Evolutionary conservation across 2,113 vertebrate genomes (phyloP), one percentile per base, ranked within the genome.

Genomic region (Eptesicus fuscus): DNA sequence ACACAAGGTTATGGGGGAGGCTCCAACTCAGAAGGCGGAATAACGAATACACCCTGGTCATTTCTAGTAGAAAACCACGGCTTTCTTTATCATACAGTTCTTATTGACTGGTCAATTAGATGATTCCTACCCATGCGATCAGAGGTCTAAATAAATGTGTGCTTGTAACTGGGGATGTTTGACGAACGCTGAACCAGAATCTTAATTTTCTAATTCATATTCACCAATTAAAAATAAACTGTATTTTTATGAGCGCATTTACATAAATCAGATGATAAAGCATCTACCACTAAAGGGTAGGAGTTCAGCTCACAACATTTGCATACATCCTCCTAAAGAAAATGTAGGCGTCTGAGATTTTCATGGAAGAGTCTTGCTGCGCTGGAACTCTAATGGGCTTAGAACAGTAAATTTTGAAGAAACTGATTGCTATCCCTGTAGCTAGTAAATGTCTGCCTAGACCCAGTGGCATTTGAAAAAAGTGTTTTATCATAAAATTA

Each of bases 391-490:
- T 99, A 99, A 99, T 99, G 98, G 98, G 98, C 98, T 98, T 98
- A 98, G 98, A 98, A 98, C 98, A 99, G 98, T 99, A 99, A 98
- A 99, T 99, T 99, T 98, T 98, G 98, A 99, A 98, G 98, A 98
- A 99, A 99, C 98, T 98, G 98, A 99, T 98, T 98, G 99, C 99
- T 98, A 99, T 99, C 99, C 99, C 99, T 96, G 99, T 99, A 99
- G 99, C 99, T 99, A 98, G 98, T 98, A 99, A 99, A 99, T 99
- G 99, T 98, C 99, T 99, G 98, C 99, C 99, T 99, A 99, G 99
- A 99, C 99, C 99, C 98, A 98, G 98, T 98, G 98, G 99, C 99
- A 98, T 99, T 99, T 99, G 97, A 97, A 98, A 98, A 98, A 98
- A 98, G 98, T 98, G 98, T 98, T 99, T 99, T 99, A 99, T 99